Evolutionary conservation across 2,888 invertebrate species (phyloP), one percentile per base, ranked within the genome.

Genomic region (Cerceris ruficornis): DNA sequence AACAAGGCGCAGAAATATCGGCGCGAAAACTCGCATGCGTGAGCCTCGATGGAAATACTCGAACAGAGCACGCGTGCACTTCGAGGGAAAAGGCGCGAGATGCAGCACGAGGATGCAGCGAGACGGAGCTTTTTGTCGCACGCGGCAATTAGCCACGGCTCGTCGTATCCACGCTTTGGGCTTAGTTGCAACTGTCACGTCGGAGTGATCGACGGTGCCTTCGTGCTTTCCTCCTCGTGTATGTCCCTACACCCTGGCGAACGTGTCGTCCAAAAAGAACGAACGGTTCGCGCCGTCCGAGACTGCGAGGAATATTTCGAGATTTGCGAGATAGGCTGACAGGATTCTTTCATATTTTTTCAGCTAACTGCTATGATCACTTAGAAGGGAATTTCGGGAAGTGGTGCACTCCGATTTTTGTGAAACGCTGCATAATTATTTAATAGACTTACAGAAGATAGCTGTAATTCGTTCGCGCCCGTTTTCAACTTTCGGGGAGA

Each of bases 141-240:
- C 84, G 80, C 83, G 84, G 89, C 90, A 91, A 91, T 91, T 91
- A 91, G 90, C 90, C 88, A 90, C 89, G 91, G 90, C 89, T 91
- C 88, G 90, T 90, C 89, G 88, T 90, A 28, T 86, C 80, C 86
- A 85, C 77, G 86, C 82, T 87, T 88, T 87, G 75, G 83, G 84
- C 86, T 86, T 79, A 84, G 81, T 80, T 81, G 84, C 83, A 68
- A 84, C 85, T 80, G 85, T 82, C 77, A 78, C 74, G 82, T 77
- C 74, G 62, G 66, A 66, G 79, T 73, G 79, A 73, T 79, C 79
- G 69, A 79, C 73, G 79, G 69, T 69, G 61, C 7, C 69, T 71
- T 68, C 54, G 58, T 50, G 28, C 58, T 49, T 42, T 42, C 57
- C 9, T 17, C 13, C 57, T 39, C 46, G 46, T 43, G 14, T 61